Evolutionary conservation across 2,888 invertebrate species (phyloP).

Genomic region (Arctia plantaginis): DNA sequence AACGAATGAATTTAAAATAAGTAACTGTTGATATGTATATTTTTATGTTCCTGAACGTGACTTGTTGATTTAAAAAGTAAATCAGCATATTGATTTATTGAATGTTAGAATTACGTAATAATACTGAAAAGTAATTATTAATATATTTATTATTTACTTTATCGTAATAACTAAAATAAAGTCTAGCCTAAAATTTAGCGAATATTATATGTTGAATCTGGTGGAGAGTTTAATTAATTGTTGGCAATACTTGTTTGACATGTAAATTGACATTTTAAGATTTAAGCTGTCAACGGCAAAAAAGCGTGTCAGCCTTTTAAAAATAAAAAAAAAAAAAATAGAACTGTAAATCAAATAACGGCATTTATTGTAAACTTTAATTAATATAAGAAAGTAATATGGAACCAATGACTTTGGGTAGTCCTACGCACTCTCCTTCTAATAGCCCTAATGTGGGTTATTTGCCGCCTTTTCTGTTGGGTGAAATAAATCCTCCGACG

Average conservation of each 20-base stretch:
- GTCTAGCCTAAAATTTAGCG: too few species aligned
- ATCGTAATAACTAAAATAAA: too few species aligned
- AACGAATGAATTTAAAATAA: too few species aligned
- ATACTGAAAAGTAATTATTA: too few species aligned
- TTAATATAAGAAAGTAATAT: constrained; percentile 74
- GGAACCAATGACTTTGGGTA: constrained; percentile 95
- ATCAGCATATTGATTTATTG: too few species aligned
- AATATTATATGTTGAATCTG: too few species aligned
- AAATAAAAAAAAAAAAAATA: constrained; percentile 35
- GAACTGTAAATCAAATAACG: constrained; percentile 30
- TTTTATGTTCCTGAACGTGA: too few species aligned
- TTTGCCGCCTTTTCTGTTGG: constrained; percentile 92
- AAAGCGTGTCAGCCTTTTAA: constrained; percentile 41
- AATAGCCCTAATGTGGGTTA: constrained; percentile 89
- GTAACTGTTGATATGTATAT: too few species aligned
- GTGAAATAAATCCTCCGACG: constrained; percentile 88
- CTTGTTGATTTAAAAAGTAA: too few species aligned
- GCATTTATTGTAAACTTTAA: constrained; percentile 20
- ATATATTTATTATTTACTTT: too few species aligned
- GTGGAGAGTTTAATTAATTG: too few species aligned
- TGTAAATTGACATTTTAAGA: constrained; percentile 8
- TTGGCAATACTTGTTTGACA: neutral
- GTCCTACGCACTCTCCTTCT: constrained; percentile 91
- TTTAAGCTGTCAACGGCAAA: constrained; percentile 17
- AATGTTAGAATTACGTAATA: too few species aligned